Evolutionary conservation across 1,140 invertebrate genomes (phyloP).

Genomic region (Bombus superbus): DNA sequence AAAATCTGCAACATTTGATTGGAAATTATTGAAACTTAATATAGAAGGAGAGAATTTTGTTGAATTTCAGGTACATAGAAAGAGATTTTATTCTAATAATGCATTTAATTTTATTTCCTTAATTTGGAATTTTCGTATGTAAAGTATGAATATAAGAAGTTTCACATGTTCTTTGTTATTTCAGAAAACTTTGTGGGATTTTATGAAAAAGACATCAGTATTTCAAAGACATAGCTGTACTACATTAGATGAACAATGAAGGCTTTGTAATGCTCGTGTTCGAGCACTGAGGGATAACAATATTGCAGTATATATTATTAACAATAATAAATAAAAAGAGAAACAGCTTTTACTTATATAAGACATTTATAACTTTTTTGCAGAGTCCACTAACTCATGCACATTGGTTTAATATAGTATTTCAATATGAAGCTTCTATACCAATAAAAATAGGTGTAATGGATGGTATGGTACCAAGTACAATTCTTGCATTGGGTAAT

Average conservation of each 20-base stretch:
- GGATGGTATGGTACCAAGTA: conserved; percentile 87
- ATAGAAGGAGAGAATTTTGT: conserved; percentile 86
- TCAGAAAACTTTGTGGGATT: conserved; percentile 92
- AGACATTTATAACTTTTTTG: background rate
- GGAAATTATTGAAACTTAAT: conserved; percentile 90
- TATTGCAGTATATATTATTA: conserved; percentile 82
- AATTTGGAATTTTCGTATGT: background rate
- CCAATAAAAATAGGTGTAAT: conserved; percentile 88
- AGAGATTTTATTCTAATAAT: background rate
- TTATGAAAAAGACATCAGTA: conserved; percentile 90
- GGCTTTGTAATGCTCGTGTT: conserved; percentile 85
- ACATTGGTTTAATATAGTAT: conserved; percentile 86
- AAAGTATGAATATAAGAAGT: background rate
- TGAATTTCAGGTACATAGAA: conserved; percentile 83
- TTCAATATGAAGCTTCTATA: conserved; percentile 86
- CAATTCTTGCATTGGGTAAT: conserved; percentile 89
- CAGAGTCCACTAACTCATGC: conserved; percentile 29
- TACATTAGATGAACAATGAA: conserved; percentile 89
- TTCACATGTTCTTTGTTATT: conserved; percentile 67
- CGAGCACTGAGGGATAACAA: conserved; percentile 79
- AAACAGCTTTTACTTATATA: background rate
- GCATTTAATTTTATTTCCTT: background rate
- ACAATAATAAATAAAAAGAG: background rate
- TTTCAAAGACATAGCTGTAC: conserved; percentile 86
- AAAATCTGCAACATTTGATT: conserved; percentile 90